Conservation (phyloP, 2,113 vertebrate genomes). For the Amblyornis subalaris region DNA sequence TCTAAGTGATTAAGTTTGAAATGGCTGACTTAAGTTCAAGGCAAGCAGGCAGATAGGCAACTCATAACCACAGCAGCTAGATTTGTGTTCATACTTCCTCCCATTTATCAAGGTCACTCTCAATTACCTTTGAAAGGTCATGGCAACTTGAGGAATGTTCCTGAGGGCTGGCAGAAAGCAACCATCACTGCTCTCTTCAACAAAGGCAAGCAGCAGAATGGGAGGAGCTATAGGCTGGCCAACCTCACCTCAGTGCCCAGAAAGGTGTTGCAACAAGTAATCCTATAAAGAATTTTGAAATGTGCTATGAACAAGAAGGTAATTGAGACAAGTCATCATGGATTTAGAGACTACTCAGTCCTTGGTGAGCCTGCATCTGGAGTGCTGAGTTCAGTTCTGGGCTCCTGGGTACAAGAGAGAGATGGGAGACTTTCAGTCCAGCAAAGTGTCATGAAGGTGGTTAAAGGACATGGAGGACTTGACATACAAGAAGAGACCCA, state of each 20-base stretch:
- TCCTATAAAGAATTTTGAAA: neutral
- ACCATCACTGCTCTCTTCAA: neutral
- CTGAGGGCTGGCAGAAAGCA: neutral
- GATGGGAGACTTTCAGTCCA: neutral
- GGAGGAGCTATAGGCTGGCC: neutral
- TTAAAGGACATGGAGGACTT: neutral
- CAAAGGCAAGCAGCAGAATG: neutral
- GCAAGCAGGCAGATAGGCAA: neutral
- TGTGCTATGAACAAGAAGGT: neutral
- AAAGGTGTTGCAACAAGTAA: neutral
- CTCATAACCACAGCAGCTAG: neutral
- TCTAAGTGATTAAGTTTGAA: neutral
- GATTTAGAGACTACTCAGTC: neutral
- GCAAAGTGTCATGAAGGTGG: rapidly evolving
- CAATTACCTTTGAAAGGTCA: neutral
- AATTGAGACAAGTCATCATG: neutral
- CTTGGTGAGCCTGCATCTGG: neutral
- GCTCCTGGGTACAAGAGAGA: neutral
- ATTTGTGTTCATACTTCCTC: neutral
- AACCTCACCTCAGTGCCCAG: neutral
- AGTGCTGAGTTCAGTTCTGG: neutral
- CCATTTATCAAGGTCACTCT: neutral
- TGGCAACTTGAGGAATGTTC: neutral
- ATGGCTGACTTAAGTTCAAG: neutral
- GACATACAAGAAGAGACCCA: rapidly evolving